phyloP scores from a whole-genome alignment of 2,113 vertebrate genomes.

The Perognathus longimembris region DNA sequence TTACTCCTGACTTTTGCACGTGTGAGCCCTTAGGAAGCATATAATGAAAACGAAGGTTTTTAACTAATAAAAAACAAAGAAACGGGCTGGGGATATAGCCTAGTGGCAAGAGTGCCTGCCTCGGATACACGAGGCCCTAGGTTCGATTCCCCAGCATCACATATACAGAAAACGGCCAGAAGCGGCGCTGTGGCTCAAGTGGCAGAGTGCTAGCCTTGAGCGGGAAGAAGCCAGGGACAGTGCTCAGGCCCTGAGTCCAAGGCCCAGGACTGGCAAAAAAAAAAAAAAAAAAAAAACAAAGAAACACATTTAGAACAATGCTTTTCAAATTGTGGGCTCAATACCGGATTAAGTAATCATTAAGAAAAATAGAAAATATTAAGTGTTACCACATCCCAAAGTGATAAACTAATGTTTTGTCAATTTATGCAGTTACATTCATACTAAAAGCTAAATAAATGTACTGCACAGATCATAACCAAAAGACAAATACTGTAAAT shows the following conservation, averaged over 20 bases:
- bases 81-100: too few species aligned
- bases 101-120: too few species aligned
- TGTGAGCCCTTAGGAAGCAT: neutral
- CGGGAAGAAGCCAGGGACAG: too few species aligned
- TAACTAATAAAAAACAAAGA: neutral
- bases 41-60: neutral
- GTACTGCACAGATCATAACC: neutral
- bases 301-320: constrained; percentile 1
- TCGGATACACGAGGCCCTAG: too few species aligned
- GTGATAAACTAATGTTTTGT: neutral
- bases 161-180: too few species aligned
- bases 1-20: neutral
- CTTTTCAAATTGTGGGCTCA: neutral
- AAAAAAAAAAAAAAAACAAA: too few species aligned
- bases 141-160: too few species aligned
- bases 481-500: neutral
- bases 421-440: neutral
- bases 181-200: too few species aligned
- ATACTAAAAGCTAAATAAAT: constrained; percentile 46
- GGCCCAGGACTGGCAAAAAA: too few species aligned
- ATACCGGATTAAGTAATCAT: neutral
- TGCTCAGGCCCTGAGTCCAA: too few species aligned
- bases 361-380: neutral
- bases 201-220: too few species aligned
- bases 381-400: neutral